Evolutionary conservation across 2,797 vertebrate species (phyloP).

Genomic region (Enteromius viviparus): DNA sequence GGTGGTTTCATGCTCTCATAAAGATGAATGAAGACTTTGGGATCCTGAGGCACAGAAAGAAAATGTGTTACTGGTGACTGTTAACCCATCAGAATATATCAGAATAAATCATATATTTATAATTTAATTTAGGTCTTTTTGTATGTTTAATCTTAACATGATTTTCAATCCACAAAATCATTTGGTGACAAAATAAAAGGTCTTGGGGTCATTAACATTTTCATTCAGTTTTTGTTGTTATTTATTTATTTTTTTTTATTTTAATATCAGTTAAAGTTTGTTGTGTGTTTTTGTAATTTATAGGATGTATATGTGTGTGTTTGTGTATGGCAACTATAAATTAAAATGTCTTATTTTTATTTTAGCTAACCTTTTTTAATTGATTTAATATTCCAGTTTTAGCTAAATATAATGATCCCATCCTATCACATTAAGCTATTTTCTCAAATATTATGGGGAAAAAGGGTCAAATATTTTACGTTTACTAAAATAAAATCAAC

Average conservation of each 20-base stretch:
- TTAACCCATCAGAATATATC: neutral
- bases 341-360: neutral
- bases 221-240: neutral
- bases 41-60: constrained; percentile 79
- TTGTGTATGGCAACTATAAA: neutral
- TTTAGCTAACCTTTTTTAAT: neutral
- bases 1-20: constrained; percentile 91
- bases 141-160: neutral
- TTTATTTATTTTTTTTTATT: neutral
- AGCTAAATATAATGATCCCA: neutral
- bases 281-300: neutral
- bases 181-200: neutral
- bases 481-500: neutral
- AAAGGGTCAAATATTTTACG: neutral
- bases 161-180: neutral
- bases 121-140: too few species aligned
- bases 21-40: constrained; percentile 81
- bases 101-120: neutral
- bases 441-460: neutral
- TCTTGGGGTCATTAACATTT: neutral
- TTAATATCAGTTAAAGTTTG: neutral
- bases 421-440: neutral
- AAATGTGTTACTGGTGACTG: constrained; percentile 2
- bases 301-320: neutral
- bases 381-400: neutral